Percentiles rank a stretch among this genome's conserved stretches.
phyloP scores from a whole-genome alignment of 2,113 vertebrate genomes.

The Tenebrosternarchus preto region DNA sequence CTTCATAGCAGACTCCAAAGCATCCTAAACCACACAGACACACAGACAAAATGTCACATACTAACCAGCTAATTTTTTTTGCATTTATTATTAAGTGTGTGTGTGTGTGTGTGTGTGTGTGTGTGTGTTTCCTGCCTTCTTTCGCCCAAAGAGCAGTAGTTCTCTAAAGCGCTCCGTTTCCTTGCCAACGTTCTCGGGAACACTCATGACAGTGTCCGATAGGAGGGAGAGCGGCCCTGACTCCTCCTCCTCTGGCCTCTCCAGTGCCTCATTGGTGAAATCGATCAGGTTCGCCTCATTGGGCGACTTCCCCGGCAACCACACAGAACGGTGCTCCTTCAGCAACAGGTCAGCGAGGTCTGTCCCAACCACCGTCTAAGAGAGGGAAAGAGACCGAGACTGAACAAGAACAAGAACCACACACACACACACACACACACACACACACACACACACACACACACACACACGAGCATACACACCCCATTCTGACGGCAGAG shows the following conservation, averaged over 20 bases:
- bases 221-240: slow-evolving; percentile 90
- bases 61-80: no score
- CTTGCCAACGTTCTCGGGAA: slow-evolving; percentile 78
- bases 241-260: slow-evolving; percentile 83
- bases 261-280: slow-evolving; percentile 90
- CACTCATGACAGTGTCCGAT: slow-evolving; percentile 78
- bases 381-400: background rate
- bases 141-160: slow-evolving; percentile 91
- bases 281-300: slow-evolving; percentile 96
- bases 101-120: background rate
- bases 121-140: slow-evolving; percentile 83
- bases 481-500: slow-evolving; percentile 97
- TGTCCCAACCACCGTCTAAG: slow-evolving; percentile 93
- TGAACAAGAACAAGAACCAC: background rate
- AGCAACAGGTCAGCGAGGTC: slow-evolving; percentile 93
- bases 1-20: slow-evolving; percentile 96
- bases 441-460: background rate
- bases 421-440: background rate
- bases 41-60: background rate
- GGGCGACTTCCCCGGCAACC: slow-evolving; percentile 96
- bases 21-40: slow-evolving; percentile 77
- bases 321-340: slow-evolving; percentile 89
- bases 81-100: background rate
- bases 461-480: slow-evolving; percentile 44
- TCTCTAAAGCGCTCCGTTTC: slow-evolving; percentile 95